Conservation (phyloP, 1,140 invertebrate genomes). For the Anastatus disparis region DNA sequence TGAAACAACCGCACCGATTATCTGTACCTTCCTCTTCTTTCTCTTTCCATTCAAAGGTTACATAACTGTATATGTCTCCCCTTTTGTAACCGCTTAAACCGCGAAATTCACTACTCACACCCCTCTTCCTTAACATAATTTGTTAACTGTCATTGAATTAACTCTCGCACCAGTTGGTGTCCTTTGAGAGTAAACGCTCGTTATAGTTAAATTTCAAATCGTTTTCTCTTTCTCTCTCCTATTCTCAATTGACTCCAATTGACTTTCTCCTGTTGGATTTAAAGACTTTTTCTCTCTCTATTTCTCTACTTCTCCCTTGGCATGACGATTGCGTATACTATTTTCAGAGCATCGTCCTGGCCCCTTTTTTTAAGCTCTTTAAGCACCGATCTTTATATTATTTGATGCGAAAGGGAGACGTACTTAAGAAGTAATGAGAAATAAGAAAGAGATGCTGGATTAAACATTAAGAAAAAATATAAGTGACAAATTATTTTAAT, state of each 20-base stretch:
- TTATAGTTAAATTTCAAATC: slow-evolving; percentile 39
- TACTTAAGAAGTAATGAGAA: no score
- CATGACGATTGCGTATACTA: not conserved
- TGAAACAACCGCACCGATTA: slow-evolving; percentile 18
- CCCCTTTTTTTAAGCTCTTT: no score
- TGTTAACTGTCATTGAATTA: slow-evolving; percentile 63
- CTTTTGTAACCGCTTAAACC: slow-evolving; percentile 22
- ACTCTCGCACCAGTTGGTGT: slow-evolving; percentile 49
- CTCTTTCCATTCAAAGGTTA: slow-evolving; percentile 41
- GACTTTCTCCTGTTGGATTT: no score
- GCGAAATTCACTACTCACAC: slow-evolving; percentile 30
- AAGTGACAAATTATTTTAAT: no score
- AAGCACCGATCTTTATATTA: no score
- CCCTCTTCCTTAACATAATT: slow-evolving; percentile 58
- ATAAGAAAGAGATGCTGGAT: no score
- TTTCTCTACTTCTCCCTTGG: not conserved
- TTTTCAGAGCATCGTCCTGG: no score
- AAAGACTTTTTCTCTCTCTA: no score
- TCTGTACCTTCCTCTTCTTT: not conserved
- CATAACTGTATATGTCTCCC: slow-evolving; percentile 59
- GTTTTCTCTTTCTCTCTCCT: no score
- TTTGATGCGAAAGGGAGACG: no score
- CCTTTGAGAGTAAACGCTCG: slow-evolving; percentile 48
- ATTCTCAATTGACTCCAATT: slow-evolving; percentile 35
- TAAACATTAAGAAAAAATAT: no score